Percentiles rank a stretch among this genome's conserved stretches.
phyloP scores from a whole-genome alignment of 2,888 invertebrate species.

The Pyralis farinalis region DNA sequence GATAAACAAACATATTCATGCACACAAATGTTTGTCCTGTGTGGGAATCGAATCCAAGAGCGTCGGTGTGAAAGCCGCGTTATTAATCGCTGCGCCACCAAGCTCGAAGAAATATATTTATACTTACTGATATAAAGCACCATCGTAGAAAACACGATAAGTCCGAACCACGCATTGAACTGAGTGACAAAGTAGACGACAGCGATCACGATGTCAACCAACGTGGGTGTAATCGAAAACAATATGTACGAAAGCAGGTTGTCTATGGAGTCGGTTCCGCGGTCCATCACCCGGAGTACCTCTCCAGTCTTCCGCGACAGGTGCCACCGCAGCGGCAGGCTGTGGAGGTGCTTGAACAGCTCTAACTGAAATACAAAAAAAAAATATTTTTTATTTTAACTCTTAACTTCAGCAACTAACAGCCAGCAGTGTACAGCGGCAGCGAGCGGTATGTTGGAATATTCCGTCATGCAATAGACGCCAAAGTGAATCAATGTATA shows the following conservation, averaged over 20 bases:
- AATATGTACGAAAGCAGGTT: conserved; percentile 94
- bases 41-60: no score
- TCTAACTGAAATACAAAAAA: conserved; percentile 82
- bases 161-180: conserved; percentile 96
- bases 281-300: conserved; percentile 97
- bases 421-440: no score
- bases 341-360: conserved; percentile 93
- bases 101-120: no score
- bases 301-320: conserved; percentile 97
- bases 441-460: no score
- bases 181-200: conserved; percentile 92
- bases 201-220: conserved; percentile 95
- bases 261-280: conserved; percentile 98
- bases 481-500: no score
- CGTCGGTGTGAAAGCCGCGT: no score
- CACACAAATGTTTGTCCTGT: no score
- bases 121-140: conserved; percentile 92
- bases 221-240: conserved; percentile 96
- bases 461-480: no score
- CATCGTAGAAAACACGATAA: conserved; percentile 98
- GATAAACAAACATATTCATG: no score
- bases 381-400: no score
- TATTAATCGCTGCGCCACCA: no score
- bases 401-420: no score
- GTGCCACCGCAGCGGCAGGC: conserved; percentile 96